These are phyloP conservation scores for Agapetus fuscipes DNA, from an alignment of 2,888 invertebrate genomes.

Conservation along the genomic window DNA sequence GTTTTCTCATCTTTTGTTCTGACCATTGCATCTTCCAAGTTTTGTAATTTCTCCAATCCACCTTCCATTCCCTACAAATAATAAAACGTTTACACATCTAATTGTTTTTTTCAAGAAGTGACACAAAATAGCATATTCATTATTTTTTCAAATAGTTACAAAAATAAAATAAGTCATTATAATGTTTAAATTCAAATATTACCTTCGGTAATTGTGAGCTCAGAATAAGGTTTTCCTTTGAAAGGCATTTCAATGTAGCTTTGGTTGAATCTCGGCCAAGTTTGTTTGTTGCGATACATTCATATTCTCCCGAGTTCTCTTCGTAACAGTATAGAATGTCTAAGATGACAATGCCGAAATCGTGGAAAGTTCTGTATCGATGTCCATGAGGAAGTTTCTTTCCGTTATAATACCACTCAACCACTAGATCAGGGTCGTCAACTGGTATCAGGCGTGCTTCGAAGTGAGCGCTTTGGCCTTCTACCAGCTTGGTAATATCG, in stretches of 20 bases:
- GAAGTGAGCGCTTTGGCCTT: conserved; percentile 91
- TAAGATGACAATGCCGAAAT: conserved; percentile 92
- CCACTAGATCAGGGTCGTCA: conserved; percentile 87
- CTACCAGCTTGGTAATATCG: conserved; percentile 76
- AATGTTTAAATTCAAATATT: conserved; percentile 30
- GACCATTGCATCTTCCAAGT: conserved; percentile 81
- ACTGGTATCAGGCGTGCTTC: conserved; percentile 90
- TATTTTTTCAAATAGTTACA: not conserved
- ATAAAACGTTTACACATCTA: too few species aligned
- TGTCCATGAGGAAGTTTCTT: conserved; percentile 90
- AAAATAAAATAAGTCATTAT: not conserved
- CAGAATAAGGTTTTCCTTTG: conserved; percentile 81
- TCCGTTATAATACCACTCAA: conserved; percentile 94
- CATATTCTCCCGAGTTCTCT: conserved; percentile 90
- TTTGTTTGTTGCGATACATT: conserved; percentile 88
- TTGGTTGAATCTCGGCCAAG: conserved; percentile 81
- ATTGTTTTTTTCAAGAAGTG: too few species aligned
- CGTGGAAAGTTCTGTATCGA: conserved; percentile 94
- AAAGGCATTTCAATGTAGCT: conserved; percentile 75
- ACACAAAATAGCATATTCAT: not conserved
- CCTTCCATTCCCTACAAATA: conserved; percentile 77
- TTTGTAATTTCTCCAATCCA: conserved; percentile 86
- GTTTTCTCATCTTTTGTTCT: conserved; percentile 62
- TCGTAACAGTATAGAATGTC: conserved; percentile 95
- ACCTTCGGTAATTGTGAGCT: conserved; percentile 88